These are phyloP conservation scores for Tetranychus urticae DNA, from an alignment of 1,140 invertebrate species.

Conservation along the genomic window DNA sequence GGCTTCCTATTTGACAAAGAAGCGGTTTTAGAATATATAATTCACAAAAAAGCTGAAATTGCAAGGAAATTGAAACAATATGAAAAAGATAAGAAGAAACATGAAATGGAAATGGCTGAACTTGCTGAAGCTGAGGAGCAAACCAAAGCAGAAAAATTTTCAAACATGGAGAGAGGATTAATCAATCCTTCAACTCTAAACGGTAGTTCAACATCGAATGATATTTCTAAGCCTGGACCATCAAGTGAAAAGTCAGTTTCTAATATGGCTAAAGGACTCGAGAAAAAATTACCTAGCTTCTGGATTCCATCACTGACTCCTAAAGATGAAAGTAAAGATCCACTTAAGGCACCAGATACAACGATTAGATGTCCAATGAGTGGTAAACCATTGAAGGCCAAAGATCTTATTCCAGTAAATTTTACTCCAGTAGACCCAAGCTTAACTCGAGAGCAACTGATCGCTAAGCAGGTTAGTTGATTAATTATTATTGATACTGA, in stretches of 20 bases:
- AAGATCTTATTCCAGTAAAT: slow-evolving; percentile 78
- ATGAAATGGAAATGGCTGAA: slow-evolving; percentile 27
- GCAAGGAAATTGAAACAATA: slow-evolving; percentile 71
- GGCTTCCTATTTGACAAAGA: slow-evolving; percentile 94
- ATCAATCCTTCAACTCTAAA: slow-evolving; percentile 17
- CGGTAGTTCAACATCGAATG: not conserved
- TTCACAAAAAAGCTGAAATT: slow-evolving; percentile 83
- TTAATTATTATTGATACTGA: not conserved
- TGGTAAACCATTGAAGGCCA: slow-evolving; percentile 60
- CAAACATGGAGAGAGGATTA: slow-evolving; percentile 48
- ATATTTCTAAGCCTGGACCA: not conserved
- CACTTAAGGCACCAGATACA: slow-evolving; percentile 59
- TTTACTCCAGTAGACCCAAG: slow-evolving; percentile 63
- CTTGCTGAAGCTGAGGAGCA: slow-evolving; percentile 37
- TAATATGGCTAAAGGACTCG: slow-evolving; percentile 41
- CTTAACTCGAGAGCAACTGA: not conserved
- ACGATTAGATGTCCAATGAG: slow-evolving; percentile 85
- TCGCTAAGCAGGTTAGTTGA: not conserved
- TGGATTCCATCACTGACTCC: slow-evolving; percentile 92
- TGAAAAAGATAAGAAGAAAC: slow-evolving; percentile 51
- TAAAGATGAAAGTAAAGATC: slow-evolving; percentile 37
- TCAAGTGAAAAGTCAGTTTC: slow-evolving; percentile 24
- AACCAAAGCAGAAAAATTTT: slow-evolving; percentile 43
- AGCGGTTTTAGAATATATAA: slow-evolving; percentile 81
- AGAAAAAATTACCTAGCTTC: slow-evolving; percentile 71